Evolutionary conservation across 2,113 vertebrate genomes (phyloP), one percentile per base, ranked within the genome.

Genomic region (Bubo scandiacus): DNA sequence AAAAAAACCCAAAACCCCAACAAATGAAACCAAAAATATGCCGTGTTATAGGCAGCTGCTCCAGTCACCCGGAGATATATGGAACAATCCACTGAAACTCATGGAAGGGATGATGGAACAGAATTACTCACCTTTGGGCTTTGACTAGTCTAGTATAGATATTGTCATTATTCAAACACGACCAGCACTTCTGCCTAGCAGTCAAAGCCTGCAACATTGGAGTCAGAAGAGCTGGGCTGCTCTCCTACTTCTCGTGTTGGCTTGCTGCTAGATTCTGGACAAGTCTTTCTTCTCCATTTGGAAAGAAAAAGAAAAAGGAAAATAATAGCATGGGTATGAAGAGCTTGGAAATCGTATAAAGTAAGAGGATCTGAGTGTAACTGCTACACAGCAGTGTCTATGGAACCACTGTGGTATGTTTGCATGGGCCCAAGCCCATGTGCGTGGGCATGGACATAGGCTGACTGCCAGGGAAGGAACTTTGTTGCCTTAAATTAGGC

Each of bases 121-220:
- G 90, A 86, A 40, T 92, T 1, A 93, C 67, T 87, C 86, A 81
- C 21, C 84, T 78, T 71, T 63, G 52, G 73, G 27, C 43, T 94
- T 81, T 92, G 86, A 73, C 57, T 71, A 75, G 57, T 84, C 86
- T 83, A 92, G 72, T 57, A 90, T 82, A 96, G 88, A 89, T 94
- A 89, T 75, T 57, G 54, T 68, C 83, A 72, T 85, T 91, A 68
- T 68, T 87, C 73, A 85, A 91, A 90, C 77, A 92, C n/a, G 86
- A 94, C 67, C 88, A 88, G 67, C 51, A 68, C 29, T 81, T 66
- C 90, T 82, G 65, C 86, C 73, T 79, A 82, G 43, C 66, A 89
- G 73, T 89, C 25, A 61, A 95, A 68, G 61, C 81, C 88, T 84
- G 84, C 1, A 4, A 73, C 86, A 87, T 2, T 80, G 70, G 34